Conservation (phyloP, 2,797 vertebrate genomes). For the Syngnathus acus region DNA sequence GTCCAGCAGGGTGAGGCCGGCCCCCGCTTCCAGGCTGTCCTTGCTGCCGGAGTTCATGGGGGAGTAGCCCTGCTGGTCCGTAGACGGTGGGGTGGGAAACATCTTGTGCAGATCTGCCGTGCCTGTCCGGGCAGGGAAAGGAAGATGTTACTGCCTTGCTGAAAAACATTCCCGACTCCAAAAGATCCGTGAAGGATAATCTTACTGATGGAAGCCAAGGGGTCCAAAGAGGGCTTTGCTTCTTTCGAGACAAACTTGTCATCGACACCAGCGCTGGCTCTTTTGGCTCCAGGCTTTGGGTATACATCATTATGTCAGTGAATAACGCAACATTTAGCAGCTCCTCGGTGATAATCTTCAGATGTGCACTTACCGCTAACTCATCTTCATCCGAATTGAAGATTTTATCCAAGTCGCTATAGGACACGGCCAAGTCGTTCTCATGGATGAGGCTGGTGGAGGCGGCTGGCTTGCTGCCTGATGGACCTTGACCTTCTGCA, state of each 20-base stretch:
- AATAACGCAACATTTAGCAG: background rate
- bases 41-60: conserved; percentile 97
- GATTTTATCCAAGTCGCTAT: conserved; percentile 90
- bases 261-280: conserved; percentile 73
- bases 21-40: conserved; percentile 83
- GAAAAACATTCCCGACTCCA: conserved; percentile 2
- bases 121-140: conserved; percentile 58
- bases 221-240: conserved; percentile 77
- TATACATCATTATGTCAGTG: background rate
- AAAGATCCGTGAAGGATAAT: background rate
- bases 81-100: conserved; percentile 95
- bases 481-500: conserved; percentile 79
- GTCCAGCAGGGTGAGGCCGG: conserved; percentile 83
- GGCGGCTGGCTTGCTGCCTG: conserved; percentile 81
- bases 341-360: background rate
- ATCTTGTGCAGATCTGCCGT: conserved; percentile 97
- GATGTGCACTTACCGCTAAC: conserved; percentile 71
- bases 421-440: conserved; percentile 86
- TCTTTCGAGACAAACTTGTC: conserved; percentile 88
- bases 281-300: conserved; percentile 82
- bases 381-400: conserved; percentile 97
- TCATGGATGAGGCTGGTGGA: conserved; percentile 93
- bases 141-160: conserved; percentile 13
- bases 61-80: conserved; percentile 96
- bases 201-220: conserved; percentile 91